These are phyloP conservation scores for Pegoplata infirma DNA, from an alignment of 2,888 invertebrate species.

Conservation along the genomic window DNA sequence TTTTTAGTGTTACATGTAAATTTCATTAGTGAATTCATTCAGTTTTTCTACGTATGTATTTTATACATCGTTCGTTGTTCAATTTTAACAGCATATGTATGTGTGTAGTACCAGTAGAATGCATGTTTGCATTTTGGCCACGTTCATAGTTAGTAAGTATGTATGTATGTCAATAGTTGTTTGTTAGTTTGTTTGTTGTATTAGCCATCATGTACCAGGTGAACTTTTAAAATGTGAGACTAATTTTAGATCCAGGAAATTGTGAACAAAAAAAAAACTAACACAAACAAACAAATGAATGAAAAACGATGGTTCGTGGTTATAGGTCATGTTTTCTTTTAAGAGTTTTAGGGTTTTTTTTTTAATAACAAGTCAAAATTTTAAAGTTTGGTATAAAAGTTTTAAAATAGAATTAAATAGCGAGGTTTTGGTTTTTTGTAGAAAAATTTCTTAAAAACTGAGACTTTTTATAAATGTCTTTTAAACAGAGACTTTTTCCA, in stretches of 20 bases:
- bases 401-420: no score
- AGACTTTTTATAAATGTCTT: no score
- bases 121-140: not conserved
- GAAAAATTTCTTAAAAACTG: no score
- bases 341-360: not conserved
- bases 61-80: not conserved
- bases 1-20: slow-evolving; percentile 25
- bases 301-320: not conserved
- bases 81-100: not conserved
- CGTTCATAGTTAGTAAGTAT: slow-evolving; percentile 6
- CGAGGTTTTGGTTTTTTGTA: no score
- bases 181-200: not conserved
- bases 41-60: not conserved
- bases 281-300: not conserved
- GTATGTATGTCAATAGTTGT: no score
- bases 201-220: slow-evolving; percentile 7
- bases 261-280: not conserved
- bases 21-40: slow-evolving; percentile 21
- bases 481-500: no score
- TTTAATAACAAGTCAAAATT: no score
- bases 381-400: no score
- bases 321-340: not conserved
- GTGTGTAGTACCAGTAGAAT: not conserved
- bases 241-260: not conserved
- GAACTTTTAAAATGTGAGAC: not conserved